These are phyloP conservation scores for Scaptomyza cyrtandrae DNA, from an alignment of 2,888 invertebrate species.

Conservation along the genomic window DNA sequence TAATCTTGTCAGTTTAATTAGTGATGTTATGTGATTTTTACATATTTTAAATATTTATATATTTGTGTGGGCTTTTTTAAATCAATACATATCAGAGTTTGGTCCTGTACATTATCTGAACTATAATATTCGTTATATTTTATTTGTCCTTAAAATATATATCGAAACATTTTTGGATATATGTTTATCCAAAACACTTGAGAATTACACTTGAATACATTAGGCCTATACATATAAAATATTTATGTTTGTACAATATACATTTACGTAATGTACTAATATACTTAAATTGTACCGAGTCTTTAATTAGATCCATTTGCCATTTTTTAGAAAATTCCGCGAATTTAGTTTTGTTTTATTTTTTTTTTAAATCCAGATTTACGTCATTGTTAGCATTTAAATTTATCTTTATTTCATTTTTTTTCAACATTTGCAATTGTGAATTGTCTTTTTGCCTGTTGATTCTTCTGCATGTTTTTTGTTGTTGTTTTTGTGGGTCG, in stretches of 20 bases:
- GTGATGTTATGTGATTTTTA: constrained; percentile 7
- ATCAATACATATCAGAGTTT: no score
- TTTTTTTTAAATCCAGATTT: constrained; percentile 11
- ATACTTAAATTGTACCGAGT: constrained; percentile 30
- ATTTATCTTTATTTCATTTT: not conserved
- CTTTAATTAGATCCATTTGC: constrained; percentile 50
- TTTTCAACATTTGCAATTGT: not conserved
- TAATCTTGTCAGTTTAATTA: constrained; percentile 16
- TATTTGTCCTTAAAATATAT: not conserved
- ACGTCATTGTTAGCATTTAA: constrained; percentile 10
- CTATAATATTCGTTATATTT: not conserved
- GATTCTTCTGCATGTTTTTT: not conserved
- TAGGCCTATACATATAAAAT: constrained; percentile 1
- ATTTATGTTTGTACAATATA: not conserved
- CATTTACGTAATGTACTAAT: constrained; percentile 42
- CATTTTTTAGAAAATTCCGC: constrained; percentile 16
- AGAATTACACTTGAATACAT: constrained; percentile 44
- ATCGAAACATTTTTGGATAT: not conserved
- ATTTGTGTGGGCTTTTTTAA: not conserved
- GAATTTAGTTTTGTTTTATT: constrained; percentile 4
- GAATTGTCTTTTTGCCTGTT: not conserved
- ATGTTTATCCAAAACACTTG: constrained; percentile 37
- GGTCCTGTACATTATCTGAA: no score
- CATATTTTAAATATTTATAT: not conserved
- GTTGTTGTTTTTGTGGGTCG: not conserved